Evolutionary conservation across 1,140 invertebrate species (phyloP), one percentile per base, ranked within the genome.

Genomic region (Drosophila melanogaster): DNA sequence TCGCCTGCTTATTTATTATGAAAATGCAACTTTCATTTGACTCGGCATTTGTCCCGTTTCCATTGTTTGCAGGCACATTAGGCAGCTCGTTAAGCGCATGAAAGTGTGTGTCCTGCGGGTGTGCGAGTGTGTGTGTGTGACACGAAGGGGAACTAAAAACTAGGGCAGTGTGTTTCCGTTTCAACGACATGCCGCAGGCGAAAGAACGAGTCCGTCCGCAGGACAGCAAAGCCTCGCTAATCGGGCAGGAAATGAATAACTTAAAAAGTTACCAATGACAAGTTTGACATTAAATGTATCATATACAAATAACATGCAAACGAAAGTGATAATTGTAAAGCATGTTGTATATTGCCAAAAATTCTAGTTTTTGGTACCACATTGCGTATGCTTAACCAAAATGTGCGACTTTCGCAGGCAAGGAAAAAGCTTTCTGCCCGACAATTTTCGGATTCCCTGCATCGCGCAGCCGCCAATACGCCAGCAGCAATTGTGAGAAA

Each of bases 141-240:
- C 37, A 71, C 47, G 71, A 70, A 65, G 75, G 61, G 50, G 66
- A 86, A 81, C 71, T 89, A 53, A 79, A 90, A 91, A 91, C 72
- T 91, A 90, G 90, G 90, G 83, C 90, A 91, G 75, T 91, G 90
- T 91, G 90, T 81, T 91, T 91, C 73, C 76, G 57, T 86, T 73
- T 87, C 66, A 69, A 73, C 69, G 76, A 77, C 75, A 87, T 51
- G 79, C 76, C 80, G 58, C 81, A 70, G 51, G 65, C 49, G 47
- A 51, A 54, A 57, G 64, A 35, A 69, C 66, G 56, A 47, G 47
- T 47, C 57, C 66, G 47, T 47, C 57, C 66, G 30, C 61, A 64
- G 58, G 35, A 73, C 43, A 57, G 59, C 77, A 73, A 43, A 62
- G 53, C 67, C 71, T 55, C 49, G 24, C 75, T 50, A 64, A 26